Evolutionary conservation across 2,888 invertebrate genomes (phyloP), one percentile per base, ranked within the genome.

Genomic region (Drosophila gaucha): DNA sequence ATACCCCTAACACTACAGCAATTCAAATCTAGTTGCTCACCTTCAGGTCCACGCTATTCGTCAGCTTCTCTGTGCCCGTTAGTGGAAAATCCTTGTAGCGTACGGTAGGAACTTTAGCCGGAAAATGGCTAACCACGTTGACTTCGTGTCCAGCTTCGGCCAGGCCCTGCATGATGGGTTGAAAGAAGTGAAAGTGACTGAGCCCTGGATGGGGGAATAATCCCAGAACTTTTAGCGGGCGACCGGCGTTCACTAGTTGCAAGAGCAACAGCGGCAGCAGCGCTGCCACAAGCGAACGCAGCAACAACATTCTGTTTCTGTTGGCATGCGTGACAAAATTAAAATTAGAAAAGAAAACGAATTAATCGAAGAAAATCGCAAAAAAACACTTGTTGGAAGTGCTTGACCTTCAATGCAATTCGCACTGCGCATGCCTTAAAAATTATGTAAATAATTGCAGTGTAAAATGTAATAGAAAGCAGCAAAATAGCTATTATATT

Each of bases 151-250:
- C 93, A 28, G 90, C 89, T 56, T 91, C 90, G 2, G 92, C 93
- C 31, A 93, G 82, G 12, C 91, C 92, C n/a, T 91, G 88, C 82
- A 93, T 88, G 8, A 93, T 90, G 8, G 92, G 90, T 65, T 92
- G 92, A 60, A 92, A 92, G 80, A 93, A 92, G 24, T 91, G 88
- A 82, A 92, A 92, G 76, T 93, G 93, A 64, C 93, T 93, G 18
- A 91, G 69, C 6, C 91, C 92, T 3, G 91, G 91, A 85, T 92
- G 91, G 2, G 93, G 93, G 78, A 93, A 92, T 30, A 93, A 52
- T 6, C 92, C 92, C 16, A 92, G 80, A 26, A 92, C 89, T 46
- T 90, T 90, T 0, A 89, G 65, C 39, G 77, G 89, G 6, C 73
- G 67, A 12, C 75, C 75, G 52, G 82, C 86, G 38, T 77, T 57